These are phyloP conservation scores for Adelges cooleyi DNA, from an alignment of 1,140 invertebrate genomes.

Conservation along the genomic window DNA sequence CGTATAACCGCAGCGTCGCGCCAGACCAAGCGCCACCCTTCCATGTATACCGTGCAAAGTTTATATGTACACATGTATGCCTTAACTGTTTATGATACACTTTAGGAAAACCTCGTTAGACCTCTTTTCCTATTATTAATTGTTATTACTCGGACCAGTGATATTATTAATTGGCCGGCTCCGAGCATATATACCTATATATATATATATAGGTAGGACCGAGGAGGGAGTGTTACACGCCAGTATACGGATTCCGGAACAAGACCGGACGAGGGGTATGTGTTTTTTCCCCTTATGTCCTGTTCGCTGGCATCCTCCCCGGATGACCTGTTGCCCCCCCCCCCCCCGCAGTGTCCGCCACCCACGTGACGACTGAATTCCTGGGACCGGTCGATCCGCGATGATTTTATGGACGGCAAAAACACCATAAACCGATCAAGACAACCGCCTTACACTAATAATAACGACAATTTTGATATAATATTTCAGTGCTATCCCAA, in stretches of 20 bases:
- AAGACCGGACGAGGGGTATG: neutral
- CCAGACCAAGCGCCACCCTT: neutral
- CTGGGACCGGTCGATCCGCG: neutral
- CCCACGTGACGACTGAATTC: neutral
- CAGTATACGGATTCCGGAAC: neutral
- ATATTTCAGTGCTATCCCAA: too few relatives aligned
- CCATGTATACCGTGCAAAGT: neutral
- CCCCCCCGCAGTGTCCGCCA: neutral
- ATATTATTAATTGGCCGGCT: neutral
- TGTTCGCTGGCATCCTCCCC: neutral
- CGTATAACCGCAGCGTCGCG: neutral
- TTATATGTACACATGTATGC: neutral
- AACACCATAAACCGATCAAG: too few relatives aligned
- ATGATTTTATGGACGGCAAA: too few relatives aligned
- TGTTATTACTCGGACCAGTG: constrained; percentile 5
- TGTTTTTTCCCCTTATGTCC: neutral
- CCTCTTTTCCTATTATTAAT: constrained; percentile 18
- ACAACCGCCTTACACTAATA: too few relatives aligned
- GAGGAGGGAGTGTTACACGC: too few relatives aligned
- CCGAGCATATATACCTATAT: neutral
- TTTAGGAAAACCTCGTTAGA: constrained; percentile 12
- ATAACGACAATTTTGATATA: too few relatives aligned
- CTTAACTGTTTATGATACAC: constrained; percentile 9
- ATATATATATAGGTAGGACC: neutral
- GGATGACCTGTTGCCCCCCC: constrained; percentile 13